Percentiles rank a stretch among this genome's conserved stretches.
Evolutionary conservation across 2,888 invertebrate genomes (phyloP).

Genomic region (Gandaritis pyraliata): DNA sequence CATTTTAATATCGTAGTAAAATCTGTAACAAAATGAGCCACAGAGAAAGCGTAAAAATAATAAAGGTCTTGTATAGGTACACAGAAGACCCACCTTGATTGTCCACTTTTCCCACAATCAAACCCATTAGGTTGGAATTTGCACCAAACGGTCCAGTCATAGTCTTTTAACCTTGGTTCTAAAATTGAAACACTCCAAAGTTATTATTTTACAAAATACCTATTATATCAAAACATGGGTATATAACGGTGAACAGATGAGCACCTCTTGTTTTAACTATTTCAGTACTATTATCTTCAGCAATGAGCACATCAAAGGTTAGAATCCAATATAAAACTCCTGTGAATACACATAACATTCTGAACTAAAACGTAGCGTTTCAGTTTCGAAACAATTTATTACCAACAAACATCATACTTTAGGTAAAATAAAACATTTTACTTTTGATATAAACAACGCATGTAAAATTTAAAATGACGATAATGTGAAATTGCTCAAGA

Average conservation of each 20-base stretch:
- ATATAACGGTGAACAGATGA: not conserved
- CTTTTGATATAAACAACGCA: not conserved
- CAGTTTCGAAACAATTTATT: constrained; percentile 20
- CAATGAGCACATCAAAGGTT: constrained; percentile 1
- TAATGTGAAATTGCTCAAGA: constrained; percentile 4
- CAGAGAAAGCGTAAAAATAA: too few relatives aligned
- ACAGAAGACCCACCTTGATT: constrained; percentile 23
- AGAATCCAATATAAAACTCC: constrained; percentile 19
- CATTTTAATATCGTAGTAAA: constrained; percentile 59
- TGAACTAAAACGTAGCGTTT: constrained; percentile 10
- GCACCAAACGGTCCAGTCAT: constrained; percentile 48
- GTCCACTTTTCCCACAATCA: constrained; percentile 45
- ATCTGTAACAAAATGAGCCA: constrained; percentile 39
- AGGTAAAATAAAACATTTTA: constrained; percentile 11
- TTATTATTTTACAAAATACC: too few relatives aligned
- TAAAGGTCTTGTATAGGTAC: too few relatives aligned
- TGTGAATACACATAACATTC: constrained; percentile 12
- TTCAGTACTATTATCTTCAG: not conserved
- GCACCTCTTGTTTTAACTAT: not conserved
- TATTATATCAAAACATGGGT: too few relatives aligned
- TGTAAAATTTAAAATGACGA: not conserved
- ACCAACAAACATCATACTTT: constrained; percentile 2
- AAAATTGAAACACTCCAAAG: not conserved
- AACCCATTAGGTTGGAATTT: constrained; percentile 60
- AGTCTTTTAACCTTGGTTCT: constrained; percentile 11